Base-by-base conservation (phyloP, 2,888 invertebrate species). In the Thera obeliscata region DNA sequence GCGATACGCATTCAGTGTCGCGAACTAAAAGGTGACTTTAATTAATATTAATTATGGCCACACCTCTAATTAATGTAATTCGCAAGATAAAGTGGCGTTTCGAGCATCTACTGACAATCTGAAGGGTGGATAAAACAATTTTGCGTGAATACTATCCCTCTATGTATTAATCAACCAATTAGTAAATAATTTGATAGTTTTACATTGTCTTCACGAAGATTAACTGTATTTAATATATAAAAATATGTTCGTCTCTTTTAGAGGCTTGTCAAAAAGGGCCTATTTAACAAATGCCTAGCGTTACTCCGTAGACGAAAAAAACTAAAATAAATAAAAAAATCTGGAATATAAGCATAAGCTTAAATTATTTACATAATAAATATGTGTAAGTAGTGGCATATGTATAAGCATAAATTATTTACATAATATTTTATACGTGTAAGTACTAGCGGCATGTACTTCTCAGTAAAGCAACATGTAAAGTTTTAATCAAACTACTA, bases 31-130 rank as follows among this genome's bases (percentile, higher is more conserved):
- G 90, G 90, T 88, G 91, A 89, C 90, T 90, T 89, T 90, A 93
- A 93, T 92, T 92, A 91, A 93, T 92, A 93, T 93, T 92, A 92
- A 93, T 93, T 91, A 92, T 88, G 83, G 86, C 90, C 91, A 91
- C 93, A 92, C 91, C 91, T 91, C 88, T 92, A 91, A 92, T 92
- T 91, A 93, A 90, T 89, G 90, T 92, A 90, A 90, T 90, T 89
- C 87, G 85, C 84, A 79, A 90, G 91, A 91, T 92, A 92, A 86
- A 62, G 82, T 81, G 81, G 79, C 84, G 77, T 77, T 83, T 86
- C 84, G 83, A 83, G 80, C 80, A 81, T 77, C 82, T 78, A 66
- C 63, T 72, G 65, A 64, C 66, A 63, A 49, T 64, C 52, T 69
- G 67, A 69, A 67, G 48, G 52, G 12, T 52, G 41, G 41, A 7